Evolutionary conservation across 1,140 invertebrate genomes (phyloP), one percentile per base, ranked within the genome.

Genomic region (Daktulosphaira vitifoliae): DNA sequence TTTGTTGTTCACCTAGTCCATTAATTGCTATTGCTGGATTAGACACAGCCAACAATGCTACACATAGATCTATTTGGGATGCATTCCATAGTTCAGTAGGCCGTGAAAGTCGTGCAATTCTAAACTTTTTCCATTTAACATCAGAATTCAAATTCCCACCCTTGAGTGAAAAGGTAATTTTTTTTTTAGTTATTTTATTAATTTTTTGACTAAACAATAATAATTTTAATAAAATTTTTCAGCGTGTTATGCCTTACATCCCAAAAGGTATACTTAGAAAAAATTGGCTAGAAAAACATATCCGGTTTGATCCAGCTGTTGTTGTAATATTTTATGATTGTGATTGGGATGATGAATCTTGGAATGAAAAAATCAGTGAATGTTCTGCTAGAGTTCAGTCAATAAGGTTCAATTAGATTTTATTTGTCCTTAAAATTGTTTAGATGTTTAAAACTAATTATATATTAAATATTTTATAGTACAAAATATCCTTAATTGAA

Each of bases 261-360:
- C 92, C 94, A 0, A 96, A 95, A 78, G 96, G 96, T 26, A 93
- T 98, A 67, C 77, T 99, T 3, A 97, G 97, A 74, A 84, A 84
- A 8, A 91, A 92, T 72, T 99, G 96, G 96, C 88, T 97, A 79
- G 80, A 85, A 9, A 99, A 99, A 78, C 92, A 98, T 75, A 78
- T 96, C 7, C 83, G 88, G 70, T 80, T 90, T 51, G 81, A 98
- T 68, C 95, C 96, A 16, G 87, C 93, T 3, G 85, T 98, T 1
- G 85, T 96, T 52, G 91, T 96, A 8, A 81, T 95, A 38, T 99
- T 98, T 75, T 92, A 91, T 76, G 94, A 98, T 72, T 81, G 98
- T 70, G 93, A 98, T 78, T 98, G 96, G 96, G 91, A 94, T 74
- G 92, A 97, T 77, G 77, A 82, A 1, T 79, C 87, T 51, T 98